Evolutionary conservation across 64 coral and sea anemone genomes (phyloP).

Genomic region (Trachythela sp.): DNA sequence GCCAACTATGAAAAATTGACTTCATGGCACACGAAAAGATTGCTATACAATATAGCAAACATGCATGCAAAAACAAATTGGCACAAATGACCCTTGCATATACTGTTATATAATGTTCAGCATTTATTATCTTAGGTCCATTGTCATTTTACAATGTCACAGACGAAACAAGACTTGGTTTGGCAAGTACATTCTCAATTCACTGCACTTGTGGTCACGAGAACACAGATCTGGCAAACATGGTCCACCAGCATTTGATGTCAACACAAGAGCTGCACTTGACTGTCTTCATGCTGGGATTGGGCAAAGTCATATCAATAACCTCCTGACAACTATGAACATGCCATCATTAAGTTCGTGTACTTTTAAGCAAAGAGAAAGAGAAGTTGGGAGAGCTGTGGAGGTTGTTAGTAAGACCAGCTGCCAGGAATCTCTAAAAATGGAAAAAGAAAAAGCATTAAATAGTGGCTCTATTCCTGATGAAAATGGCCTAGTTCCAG

Average conservation of each 20-base stretch:
- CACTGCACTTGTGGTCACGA: slow-evolving; percentile 30
- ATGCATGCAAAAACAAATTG: no score
- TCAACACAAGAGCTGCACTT: slow-evolving; percentile 35
- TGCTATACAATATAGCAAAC: no score
- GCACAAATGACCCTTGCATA: no score
- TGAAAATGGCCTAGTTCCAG: background rate
- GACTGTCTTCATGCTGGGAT: slow-evolving; percentile 47
- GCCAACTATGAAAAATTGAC: no score
- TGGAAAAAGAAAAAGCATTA: background rate
- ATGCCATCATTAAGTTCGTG: slow-evolving; percentile 7
- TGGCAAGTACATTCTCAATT: slow-evolving; percentile 30
- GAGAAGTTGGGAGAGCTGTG: slow-evolving; percentile 29
- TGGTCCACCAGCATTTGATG: slow-evolving; percentile 35
- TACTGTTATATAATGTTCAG: no score
- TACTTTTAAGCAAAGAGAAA: slow-evolving; percentile 35
- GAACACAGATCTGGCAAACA: slow-evolving; percentile 30
- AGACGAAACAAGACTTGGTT: background rate
- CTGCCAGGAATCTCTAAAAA: background rate
- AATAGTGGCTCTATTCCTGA: background rate
- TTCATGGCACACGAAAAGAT: no score
- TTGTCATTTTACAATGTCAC: background rate
- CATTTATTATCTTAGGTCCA: slow-evolving; percentile 30
- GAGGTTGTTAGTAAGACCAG: background rate
- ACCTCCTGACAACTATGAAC: slow-evolving; percentile 6
- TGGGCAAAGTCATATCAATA: slow-evolving; percentile 37